A percentile compares a stretch with the other conserved stretches of the same genome.
Evolutionary conservation across 2,888 invertebrate genomes (phyloP).

Genomic region (Crossocerus cetratus): DNA sequence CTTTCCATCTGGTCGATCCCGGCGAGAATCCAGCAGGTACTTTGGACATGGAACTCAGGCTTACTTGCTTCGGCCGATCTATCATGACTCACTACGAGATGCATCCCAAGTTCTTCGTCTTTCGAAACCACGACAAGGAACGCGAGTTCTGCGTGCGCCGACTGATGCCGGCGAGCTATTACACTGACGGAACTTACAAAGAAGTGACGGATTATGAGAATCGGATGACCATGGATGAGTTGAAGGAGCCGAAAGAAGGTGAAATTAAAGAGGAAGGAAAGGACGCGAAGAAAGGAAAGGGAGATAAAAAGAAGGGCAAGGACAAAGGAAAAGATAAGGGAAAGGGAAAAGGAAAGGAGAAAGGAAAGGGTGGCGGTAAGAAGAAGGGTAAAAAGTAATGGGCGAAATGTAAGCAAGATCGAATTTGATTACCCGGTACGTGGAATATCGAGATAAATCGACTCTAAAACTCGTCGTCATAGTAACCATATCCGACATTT

Average conservation of each 20-base stretch:
- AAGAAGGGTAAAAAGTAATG: background rate
- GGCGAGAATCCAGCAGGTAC: slow-evolving; percentile 69
- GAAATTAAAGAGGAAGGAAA: slow-evolving; percentile 20
- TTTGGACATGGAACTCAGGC: slow-evolving; percentile 62
- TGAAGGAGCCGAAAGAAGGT: slow-evolving; percentile 10
- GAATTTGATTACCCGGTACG: background rate
- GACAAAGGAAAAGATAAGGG: background rate
- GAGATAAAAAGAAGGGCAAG: slow-evolving; percentile 19
- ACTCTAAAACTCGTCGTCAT: slow-evolving; percentile 18
- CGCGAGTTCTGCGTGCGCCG: slow-evolving; percentile 62
- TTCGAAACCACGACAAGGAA: slow-evolving; percentile 60
- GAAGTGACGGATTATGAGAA: slow-evolving; percentile 29
- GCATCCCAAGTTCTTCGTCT: slow-evolving; percentile 58
- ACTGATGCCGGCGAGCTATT: slow-evolving; percentile 40
- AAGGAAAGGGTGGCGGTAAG: slow-evolving; percentile 15
- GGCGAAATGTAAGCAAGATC: background rate
- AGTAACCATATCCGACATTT: slow-evolving; percentile 18
- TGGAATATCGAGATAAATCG: background rate
- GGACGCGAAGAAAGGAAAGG: slow-evolving; percentile 7
- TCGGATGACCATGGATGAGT: slow-evolving; percentile 29
- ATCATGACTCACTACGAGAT: slow-evolving; percentile 67
- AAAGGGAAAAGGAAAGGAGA: slow-evolving; percentile 24
- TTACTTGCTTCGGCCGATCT: slow-evolving; percentile 67
- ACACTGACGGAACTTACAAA: slow-evolving; percentile 29
- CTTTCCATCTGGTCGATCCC: slow-evolving; percentile 64